phyloP scores from a whole-genome alignment of 1,140 invertebrate genomes.

The Nymphalis io region DNA sequence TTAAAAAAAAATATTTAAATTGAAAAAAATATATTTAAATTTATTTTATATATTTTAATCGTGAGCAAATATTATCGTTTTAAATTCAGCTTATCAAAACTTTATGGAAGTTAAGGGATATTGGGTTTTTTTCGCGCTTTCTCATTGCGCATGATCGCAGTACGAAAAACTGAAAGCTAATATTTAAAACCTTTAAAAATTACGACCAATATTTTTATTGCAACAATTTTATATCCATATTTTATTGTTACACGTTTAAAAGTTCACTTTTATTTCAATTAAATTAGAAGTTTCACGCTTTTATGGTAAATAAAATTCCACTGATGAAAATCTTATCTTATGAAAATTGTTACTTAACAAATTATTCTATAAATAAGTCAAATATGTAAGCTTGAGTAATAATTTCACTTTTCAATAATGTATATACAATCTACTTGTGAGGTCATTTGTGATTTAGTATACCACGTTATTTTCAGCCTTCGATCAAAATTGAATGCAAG shows the following conservation, averaged over 20 bases:
- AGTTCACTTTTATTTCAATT: too few species aligned
- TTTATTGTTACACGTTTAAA: too few species aligned
- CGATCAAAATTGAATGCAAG: neutral
- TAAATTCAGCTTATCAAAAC: neutral
- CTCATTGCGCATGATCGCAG: slow-evolving; percentile 65
- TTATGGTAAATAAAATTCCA: too few species aligned
- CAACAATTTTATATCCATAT: neutral
- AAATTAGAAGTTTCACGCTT: too few species aligned
- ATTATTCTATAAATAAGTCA: too few species aligned
- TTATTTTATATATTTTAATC: too few species aligned
- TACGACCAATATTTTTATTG: neutral
- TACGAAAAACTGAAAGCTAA: slow-evolving; percentile 54
- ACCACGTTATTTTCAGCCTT: neutral
- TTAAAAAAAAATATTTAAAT: neutral
- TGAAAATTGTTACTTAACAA: too few species aligned
- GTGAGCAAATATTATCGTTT: too few species aligned
- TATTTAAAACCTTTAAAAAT: slow-evolving; percentile 24
- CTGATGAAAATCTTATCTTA: too few species aligned
- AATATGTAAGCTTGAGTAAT: neutral
- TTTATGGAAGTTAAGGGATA: slow-evolving; percentile 32
- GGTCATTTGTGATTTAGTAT: neutral
- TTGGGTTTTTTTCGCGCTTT: slow-evolving; percentile 46
- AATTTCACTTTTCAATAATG: neutral
- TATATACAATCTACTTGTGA: neutral
- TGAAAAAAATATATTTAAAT: slow-evolving; percentile 3